These are phyloP conservation scores for Puma concolor DNA, from an alignment of 2,113 vertebrate species.

Conservation along the genomic window DNA sequence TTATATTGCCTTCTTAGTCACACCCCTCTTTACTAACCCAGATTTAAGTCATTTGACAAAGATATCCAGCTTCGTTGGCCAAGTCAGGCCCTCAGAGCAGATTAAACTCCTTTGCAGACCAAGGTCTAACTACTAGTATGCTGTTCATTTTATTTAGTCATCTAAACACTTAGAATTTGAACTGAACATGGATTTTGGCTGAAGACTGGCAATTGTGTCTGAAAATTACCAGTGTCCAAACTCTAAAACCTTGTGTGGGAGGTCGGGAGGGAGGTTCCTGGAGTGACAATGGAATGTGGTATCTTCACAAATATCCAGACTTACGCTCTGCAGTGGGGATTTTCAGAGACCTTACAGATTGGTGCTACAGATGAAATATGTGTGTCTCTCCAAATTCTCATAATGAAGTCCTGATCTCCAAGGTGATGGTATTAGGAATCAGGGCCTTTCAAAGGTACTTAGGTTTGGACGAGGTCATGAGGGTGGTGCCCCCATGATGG, in stretches of 20 bases:
- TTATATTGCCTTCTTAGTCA: not conserved
- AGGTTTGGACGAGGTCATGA: not conserved
- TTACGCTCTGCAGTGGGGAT: not conserved
- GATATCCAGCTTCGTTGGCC: not conserved
- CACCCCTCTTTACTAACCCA: not conserved
- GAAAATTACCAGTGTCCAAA: not conserved
- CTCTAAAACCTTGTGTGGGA: not conserved
- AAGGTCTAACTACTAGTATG: not conserved
- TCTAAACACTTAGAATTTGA: not conserved
- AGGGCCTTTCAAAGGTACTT: not conserved
- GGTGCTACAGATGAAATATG: not conserved
- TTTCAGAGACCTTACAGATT: not conserved
- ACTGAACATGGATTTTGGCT: not conserved
- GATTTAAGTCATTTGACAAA: not conserved
- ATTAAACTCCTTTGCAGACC: not conserved
- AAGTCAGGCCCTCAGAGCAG: not conserved
- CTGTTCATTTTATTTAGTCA: not conserved
- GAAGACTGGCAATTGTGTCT: not conserved
- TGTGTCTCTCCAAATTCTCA: not conserved
- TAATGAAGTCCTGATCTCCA: not conserved
- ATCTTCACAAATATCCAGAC: not conserved
- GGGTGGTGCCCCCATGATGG: not conserved
- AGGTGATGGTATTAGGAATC: not conserved
- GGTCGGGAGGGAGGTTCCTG: not conserved
- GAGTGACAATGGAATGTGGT: not conserved